phyloP scores from a whole-genome alignment of 2,797 vertebrate species.

The Streptopelia turtur region DNA sequence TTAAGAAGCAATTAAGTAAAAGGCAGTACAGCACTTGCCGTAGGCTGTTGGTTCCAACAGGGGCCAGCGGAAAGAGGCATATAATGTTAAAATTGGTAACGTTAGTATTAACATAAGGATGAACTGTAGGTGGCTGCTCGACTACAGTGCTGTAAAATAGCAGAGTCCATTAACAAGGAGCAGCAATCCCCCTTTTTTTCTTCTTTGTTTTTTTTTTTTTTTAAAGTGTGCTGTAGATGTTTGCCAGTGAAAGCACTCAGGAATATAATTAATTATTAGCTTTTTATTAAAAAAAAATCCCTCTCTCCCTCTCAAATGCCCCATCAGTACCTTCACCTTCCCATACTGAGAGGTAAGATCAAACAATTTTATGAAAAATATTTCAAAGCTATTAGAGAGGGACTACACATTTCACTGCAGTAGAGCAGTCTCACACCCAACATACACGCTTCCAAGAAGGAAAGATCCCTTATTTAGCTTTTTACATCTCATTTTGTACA shows the following conservation, averaged over 20 bases:
- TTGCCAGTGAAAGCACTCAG: conserved; percentile 10
- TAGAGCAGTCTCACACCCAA: accelerated
- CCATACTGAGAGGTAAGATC: background rate
- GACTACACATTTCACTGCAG: background rate
- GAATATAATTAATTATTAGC: conserved; percentile 15
- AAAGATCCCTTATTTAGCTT: background rate
- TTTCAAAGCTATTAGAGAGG: background rate
- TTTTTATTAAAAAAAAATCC: background rate
- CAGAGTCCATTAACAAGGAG: conserved; percentile 73
- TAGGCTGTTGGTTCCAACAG: conserved; percentile 80
- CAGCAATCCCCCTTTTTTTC: background rate
- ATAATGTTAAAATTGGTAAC: conserved; percentile 77
- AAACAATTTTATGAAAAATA: background rate
- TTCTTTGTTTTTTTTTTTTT: background rate
- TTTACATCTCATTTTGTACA: background rate
- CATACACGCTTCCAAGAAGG: background rate
- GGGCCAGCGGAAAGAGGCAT: conserved; percentile 74
- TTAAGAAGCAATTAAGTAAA: conserved; percentile 86
- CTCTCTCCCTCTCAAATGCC: background rate
- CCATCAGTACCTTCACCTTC: background rate
- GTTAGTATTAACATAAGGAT: conserved; percentile 84
- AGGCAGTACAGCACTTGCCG: conserved; percentile 77
- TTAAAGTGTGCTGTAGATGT: background rate
- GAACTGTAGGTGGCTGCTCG: conserved; percentile 76
- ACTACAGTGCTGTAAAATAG: conserved; percentile 81